These are phyloP conservation scores for Epistrophe eligans DNA, from an alignment of 2,888 invertebrate genomes.

Conservation along the genomic window DNA sequence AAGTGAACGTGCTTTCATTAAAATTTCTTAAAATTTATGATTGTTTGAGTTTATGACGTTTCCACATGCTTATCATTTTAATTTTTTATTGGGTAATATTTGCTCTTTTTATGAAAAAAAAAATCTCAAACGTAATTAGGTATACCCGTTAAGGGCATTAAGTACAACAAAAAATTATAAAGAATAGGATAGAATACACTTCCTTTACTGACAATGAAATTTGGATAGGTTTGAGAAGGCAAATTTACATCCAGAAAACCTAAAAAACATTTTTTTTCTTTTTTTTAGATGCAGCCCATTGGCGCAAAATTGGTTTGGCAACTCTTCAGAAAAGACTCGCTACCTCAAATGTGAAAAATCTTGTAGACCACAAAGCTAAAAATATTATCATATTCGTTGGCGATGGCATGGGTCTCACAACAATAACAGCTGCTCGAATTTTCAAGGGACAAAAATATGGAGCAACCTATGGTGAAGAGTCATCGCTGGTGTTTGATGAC, in stretches of 20 bases:
- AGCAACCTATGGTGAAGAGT: slow-evolving; percentile 85
- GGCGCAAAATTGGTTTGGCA: slow-evolving; percentile 79
- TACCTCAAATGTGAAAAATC: slow-evolving; percentile 81
- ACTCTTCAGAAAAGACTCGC: slow-evolving; percentile 83
- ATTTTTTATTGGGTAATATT: background rate
- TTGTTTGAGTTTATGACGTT: background rate
- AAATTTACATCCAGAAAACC: no score
- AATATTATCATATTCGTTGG: slow-evolving; percentile 88
- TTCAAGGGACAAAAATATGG: slow-evolving; percentile 85
- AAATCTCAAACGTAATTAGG: background rate
- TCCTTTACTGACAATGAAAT: no score
- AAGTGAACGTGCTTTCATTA: background rate
- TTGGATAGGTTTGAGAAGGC: no score
- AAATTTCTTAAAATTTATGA: background rate
- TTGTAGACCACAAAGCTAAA: slow-evolving; percentile 84
- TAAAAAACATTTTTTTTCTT: background rate
- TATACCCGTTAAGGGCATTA: no score
- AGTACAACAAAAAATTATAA: no score
- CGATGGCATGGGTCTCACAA: slow-evolving; percentile 88
- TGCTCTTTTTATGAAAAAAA: background rate
- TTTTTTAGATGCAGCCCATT: slow-evolving; percentile 80
- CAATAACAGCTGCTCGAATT: slow-evolving; percentile 87
- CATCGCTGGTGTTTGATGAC: slow-evolving; percentile 86
- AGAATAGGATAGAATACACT: no score
- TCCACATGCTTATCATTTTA: background rate